Evolutionary conservation across 1,140 invertebrate species (phyloP).

Genomic region (Leguminivora glycinivorella): DNA sequence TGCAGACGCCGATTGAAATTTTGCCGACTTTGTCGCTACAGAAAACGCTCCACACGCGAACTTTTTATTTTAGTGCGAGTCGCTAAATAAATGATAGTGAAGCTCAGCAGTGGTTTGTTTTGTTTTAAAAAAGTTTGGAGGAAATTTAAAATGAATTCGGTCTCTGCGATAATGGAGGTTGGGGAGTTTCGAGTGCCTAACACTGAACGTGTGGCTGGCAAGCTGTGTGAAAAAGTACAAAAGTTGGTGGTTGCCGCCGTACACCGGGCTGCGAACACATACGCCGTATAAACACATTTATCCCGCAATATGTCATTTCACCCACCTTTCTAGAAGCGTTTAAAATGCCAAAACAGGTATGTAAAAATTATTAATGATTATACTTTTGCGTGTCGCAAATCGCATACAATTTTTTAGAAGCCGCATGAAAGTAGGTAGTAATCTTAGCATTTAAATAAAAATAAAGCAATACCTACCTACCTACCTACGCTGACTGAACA

Average conservation of each 20-base stretch:
- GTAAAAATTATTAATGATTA: background rate
- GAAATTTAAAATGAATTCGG: slow-evolving; percentile 72
- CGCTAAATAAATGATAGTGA: slow-evolving; percentile 39
- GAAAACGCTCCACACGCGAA: slow-evolving; percentile 38
- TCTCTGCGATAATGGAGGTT: slow-evolving; percentile 70
- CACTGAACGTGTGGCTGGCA: slow-evolving; percentile 69
- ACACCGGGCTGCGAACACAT: slow-evolving; percentile 41
- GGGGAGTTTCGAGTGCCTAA: slow-evolving; percentile 60
- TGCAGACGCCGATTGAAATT: slow-evolving; percentile 32
- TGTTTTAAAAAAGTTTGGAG: slow-evolving; percentile 53
- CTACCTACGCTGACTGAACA: no score
- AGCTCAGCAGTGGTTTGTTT: slow-evolving; percentile 41
- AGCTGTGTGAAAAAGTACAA: slow-evolving; percentile 67
- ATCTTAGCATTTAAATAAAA: no score
- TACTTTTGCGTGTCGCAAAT: background rate
- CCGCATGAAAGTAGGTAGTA: no score
- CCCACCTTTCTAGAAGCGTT: slow-evolving; percentile 1
- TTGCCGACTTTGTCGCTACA: slow-evolving; percentile 37
- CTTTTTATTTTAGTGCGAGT: slow-evolving; percentile 38
- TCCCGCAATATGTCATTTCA: slow-evolving; percentile 34
- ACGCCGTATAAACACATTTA: slow-evolving; percentile 41
- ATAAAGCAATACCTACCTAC: no score
- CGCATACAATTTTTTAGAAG: no score
- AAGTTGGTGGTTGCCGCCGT: slow-evolving; percentile 49
- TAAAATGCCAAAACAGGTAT: background rate